These are phyloP conservation scores for Notechis scutatus DNA, from an alignment of 2,113 vertebrate genomes.

Conservation along the genomic window DNA sequence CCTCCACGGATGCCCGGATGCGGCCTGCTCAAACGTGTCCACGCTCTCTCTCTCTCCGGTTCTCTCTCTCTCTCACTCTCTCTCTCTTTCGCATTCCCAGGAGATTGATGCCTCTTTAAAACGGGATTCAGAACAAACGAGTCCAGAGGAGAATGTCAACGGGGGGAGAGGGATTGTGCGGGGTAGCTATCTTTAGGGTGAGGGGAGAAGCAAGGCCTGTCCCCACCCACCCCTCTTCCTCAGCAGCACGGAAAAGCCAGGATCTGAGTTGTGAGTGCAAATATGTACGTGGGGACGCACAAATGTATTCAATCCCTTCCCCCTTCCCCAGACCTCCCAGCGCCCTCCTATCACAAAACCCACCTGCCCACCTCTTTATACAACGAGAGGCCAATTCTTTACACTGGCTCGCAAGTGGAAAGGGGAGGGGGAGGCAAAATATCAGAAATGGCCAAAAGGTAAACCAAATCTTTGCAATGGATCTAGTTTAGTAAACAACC, in stretches of 20 bases:
- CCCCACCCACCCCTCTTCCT: constrained; percentile 25
- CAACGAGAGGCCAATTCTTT: not conserved
- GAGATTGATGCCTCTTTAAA: constrained; percentile 34
- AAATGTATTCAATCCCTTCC: not conserved
- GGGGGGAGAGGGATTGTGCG: not conserved
- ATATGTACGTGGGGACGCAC: not conserved
- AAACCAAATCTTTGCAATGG: not conserved
- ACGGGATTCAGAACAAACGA: constrained; percentile 40
- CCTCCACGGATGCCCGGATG: not conserved
- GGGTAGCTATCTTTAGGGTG: constrained; percentile 24
- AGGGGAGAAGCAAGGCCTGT: constrained; percentile 14
- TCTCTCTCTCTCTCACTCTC: not conserved
- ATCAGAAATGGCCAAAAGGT: not conserved
- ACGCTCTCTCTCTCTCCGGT: constrained; percentile 10
- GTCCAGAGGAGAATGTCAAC: constrained; percentile 40
- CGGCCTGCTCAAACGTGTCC: not conserved
- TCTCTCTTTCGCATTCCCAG: constrained; percentile 18
- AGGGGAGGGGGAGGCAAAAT: not conserved
- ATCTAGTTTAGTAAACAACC: not conserved
- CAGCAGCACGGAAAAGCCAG: constrained; percentile 5
- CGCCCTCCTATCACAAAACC: not conserved
- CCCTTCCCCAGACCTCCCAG: not conserved
- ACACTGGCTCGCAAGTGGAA: too few species aligned
- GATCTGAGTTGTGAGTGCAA: not conserved
- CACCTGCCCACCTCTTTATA: not conserved